phyloP scores from a whole-genome alignment of 2,888 invertebrate genomes.

The Eremobia ochroleuca region DNA sequence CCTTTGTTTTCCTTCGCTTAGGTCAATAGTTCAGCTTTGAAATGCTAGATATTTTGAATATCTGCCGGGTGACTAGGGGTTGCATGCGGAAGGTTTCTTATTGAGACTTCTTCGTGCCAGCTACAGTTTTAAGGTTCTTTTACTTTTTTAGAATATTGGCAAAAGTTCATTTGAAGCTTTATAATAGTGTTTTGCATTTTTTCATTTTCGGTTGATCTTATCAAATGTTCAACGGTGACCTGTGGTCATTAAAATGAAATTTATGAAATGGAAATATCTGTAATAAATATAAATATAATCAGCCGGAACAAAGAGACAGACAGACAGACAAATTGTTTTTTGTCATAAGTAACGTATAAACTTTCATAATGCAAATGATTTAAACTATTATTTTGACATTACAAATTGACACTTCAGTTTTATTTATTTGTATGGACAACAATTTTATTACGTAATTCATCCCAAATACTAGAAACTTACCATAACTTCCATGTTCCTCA shows the following conservation, averaged over 20 bases:
- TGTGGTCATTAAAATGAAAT: background rate
- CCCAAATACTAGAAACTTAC: background rate
- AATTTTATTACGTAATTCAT: background rate
- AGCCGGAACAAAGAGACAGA: no score
- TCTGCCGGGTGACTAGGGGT: constrained; percentile 18
- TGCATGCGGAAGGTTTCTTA: constrained; percentile 33
- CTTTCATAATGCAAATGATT: no score
- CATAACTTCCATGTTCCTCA: background rate
- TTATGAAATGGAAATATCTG: background rate
- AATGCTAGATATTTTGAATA: constrained; percentile 58
- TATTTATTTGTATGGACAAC: background rate
- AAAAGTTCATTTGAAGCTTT: background rate
- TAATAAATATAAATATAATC: no score
- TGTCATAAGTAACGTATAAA: no score
- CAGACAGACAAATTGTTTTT: no score
- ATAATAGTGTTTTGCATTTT: background rate
- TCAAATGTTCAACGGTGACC: background rate
- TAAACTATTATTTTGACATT: no score
- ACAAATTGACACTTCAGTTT: no score
- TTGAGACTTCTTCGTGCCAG: constrained; percentile 7
- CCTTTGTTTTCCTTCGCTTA: constrained; percentile 71
- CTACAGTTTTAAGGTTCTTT: background rate
- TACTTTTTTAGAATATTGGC: background rate
- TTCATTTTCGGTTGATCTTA: background rate
- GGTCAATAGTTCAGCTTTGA: constrained; percentile 71